Evolutionary conservation across 2,888 invertebrate genomes (phyloP), one percentile per base, ranked within the genome.

Genomic region (Nomada hirtipes): DNA sequence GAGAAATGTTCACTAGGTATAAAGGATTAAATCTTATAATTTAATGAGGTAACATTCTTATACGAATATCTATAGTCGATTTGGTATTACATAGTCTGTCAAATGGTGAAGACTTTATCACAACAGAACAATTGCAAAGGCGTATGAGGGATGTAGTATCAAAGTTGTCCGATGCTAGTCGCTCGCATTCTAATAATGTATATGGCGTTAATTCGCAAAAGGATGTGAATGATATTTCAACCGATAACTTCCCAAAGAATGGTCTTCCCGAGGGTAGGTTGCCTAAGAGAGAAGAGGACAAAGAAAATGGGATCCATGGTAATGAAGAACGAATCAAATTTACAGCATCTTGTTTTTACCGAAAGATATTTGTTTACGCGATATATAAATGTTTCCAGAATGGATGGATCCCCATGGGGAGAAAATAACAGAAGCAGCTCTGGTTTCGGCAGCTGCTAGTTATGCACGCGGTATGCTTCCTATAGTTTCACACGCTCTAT

Each of bases 51-150:
- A n/a, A n/a, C 10, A n/a, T 42, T 55, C 67, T 60, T 23, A 50
- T 53, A 18, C 50, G n/a, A 53, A 53, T 44, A 44, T 23, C 44
- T 42, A 13, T 20, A 63, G 26, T 44, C 11, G 9, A 9, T 44
- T 47, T 71, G 10, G 2, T 59, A 18, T 79, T 78, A 87, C 85
- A 42, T 86, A 97, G 98, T 91, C 94, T 98, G 64, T 97, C 97
- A 2, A 97, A 98, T 94, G 97, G 97, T 42, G 97, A 97, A 90
- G 97, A 98, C 89, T 98, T 97, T 90, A 98, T 98, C 80, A 98
- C 98, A 47, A 97, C 97, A 18, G 96, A 96, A 20, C 98, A 98
- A 90, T 93, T 98, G 18, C 97, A 97, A 93, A 95, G 96, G 69
- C 96, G 96, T 84, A 97, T 97, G 94, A 95, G 96, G 11, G 96